Conservation (phyloP, 2,888 invertebrate genomes). For the Troides helena region DNA sequence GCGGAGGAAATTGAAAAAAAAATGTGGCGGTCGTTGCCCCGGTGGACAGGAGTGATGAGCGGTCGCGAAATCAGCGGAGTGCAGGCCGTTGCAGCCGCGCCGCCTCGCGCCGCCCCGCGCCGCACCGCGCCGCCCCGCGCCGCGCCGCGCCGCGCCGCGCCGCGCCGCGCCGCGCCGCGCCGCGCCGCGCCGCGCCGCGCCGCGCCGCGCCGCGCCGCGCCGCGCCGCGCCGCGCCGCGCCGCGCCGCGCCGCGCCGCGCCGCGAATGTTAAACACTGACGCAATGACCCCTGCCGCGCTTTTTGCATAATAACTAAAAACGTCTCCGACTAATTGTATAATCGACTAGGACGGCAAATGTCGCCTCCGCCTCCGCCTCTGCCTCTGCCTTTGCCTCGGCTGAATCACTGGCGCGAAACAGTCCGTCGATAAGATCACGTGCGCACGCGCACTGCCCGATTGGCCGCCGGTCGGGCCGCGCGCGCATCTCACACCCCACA, state of each 20-base stretch:
- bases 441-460: background rate
- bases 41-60: slow-evolving; percentile 35
- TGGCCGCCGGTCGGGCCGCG: slow-evolving; percentile 1
- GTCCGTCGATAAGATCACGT: background rate
- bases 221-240: slow-evolving; percentile 2
- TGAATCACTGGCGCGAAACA: background rate
- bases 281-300: slow-evolving; percentile 61
- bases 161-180: slow-evolving; percentile 38
- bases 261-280: slow-evolving; percentile 64
- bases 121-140: background rate
- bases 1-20: slow-evolving; percentile 20
- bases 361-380: background rate
- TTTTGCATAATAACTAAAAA: slow-evolving; percentile 58
- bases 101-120: background rate
- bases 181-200: slow-evolving; percentile 17
- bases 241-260: slow-evolving; percentile 32
- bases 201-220: slow-evolving; percentile 1
- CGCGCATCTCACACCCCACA: background rate
- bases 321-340: slow-evolving; percentile 34
- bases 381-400: background rate
- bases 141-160: background rate
- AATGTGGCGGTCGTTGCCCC: slow-evolving; percentile 39
- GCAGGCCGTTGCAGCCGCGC: slow-evolving; percentile 38
- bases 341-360: slow-evolving; percentile 14
- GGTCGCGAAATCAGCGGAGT: slow-evolving; percentile 44